Conservation (phyloP, 1,140 invertebrate species). For the Hyles vespertilio region DNA sequence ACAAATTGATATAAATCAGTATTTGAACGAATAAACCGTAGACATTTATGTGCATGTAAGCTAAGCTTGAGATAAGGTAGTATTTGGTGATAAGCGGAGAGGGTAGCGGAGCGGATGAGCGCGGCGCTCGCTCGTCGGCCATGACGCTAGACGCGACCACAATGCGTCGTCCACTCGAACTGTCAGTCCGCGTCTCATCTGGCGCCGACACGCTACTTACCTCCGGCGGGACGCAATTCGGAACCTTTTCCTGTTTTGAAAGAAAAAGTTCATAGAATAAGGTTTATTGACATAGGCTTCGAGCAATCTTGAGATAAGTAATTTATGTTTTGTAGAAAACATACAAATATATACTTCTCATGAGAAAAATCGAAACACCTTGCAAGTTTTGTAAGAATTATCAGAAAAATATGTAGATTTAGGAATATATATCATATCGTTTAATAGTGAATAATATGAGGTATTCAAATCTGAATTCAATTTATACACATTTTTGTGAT, state of each 20-base stretch:
- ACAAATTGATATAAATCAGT: constrained; percentile 13
- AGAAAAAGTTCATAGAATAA: no score
- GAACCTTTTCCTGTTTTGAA: constrained; percentile 37
- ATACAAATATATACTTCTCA: no score
- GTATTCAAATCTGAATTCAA: no score
- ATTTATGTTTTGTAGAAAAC: no score
- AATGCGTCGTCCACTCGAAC: constrained; percentile 62
- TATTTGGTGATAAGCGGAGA: constrained; percentile 27
- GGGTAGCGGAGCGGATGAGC: constrained; percentile 50
- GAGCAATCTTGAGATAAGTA: no score
- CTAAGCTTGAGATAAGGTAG: constrained; percentile 28
- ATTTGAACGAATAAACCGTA: constrained; percentile 7
- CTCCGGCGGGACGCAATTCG: constrained; percentile 54
- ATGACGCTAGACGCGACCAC: constrained; percentile 79
- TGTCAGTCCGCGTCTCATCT: constrained; percentile 55
- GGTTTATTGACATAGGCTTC: no score
- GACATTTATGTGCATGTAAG: constrained; percentile 9
- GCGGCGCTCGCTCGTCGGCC: constrained; percentile 75
- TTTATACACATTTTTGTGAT: no score
- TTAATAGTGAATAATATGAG: no score
- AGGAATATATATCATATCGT: no score
- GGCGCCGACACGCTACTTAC: constrained; percentile 60
- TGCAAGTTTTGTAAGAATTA: no score
- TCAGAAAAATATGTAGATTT: no score
- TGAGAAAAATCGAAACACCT: no score